Conservation (phyloP, 2,888 invertebrate species). For the Cyclophora punctaria region DNA sequence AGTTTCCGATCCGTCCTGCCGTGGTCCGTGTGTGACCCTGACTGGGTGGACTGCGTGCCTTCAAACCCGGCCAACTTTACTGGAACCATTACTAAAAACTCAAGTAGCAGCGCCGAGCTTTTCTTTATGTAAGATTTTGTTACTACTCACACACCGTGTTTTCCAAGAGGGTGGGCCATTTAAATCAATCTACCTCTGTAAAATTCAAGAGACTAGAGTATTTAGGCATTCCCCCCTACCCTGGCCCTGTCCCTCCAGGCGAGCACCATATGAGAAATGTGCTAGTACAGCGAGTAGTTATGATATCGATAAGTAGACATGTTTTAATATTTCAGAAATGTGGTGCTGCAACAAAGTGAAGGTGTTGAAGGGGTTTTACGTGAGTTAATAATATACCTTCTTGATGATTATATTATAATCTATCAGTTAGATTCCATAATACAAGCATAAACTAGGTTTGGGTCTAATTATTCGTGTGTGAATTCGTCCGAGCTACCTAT, state of each 20-base stretch:
- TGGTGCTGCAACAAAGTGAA: slow-evolving; percentile 51
- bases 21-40: slow-evolving; percentile 79
- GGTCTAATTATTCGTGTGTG: too few species aligned
- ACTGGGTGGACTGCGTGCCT: slow-evolving; percentile 70
- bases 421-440: too few species aligned
- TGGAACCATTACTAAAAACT: slow-evolving; percentile 23
- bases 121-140: slow-evolving; percentile 69
- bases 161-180: background rate
- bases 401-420: too few species aligned
- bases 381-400: slow-evolving; percentile 19
- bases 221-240: too few species aligned
- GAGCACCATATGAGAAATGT: too few species aligned
- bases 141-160: background rate
- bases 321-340: slow-evolving; percentile 35
- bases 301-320: too few species aligned
- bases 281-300: too few species aligned
- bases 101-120: slow-evolving; percentile 73
- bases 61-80: slow-evolving; percentile 36
- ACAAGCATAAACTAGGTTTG: too few species aligned
- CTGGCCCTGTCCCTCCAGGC: too few species aligned
- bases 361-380: slow-evolving; percentile 60
- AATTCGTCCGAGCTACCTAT: too few species aligned
- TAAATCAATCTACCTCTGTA: too few species aligned
- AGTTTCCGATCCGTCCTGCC: slow-evolving; percentile 82
- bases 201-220: too few species aligned